Evolutionary conservation across 2,113 vertebrate genomes (phyloP), one percentile per base, ranked within the genome.

Genomic region (Corapipo altera): DNA sequence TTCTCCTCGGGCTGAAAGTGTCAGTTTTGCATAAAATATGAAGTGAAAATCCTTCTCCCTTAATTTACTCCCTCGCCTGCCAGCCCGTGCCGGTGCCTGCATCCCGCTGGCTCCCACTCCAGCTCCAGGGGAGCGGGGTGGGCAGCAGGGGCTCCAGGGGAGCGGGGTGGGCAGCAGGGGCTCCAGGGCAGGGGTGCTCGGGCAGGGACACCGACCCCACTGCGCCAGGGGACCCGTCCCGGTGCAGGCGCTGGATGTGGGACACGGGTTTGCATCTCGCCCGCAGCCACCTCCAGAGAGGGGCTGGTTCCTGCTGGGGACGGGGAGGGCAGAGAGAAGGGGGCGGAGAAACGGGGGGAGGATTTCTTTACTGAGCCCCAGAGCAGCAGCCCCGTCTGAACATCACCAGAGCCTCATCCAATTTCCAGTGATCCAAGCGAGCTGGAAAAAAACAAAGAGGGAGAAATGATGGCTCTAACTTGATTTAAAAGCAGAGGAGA

Each of bases 161-260:
- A 41, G 12, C 39, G 39, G 39, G 39, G 23, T 15, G 18, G 58
- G 41, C 43, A 14, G 74, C 39, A 9, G 74, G 44, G 11, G 22
- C 12, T 21, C 4, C 58, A 11, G 76, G 57, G 6, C 59, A 35
- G 85, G 13, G 78, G 20, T 77, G 73, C 30, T 81, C 0, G 1
- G 54, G 44, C 22, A 65, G 28, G 44, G 4, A 16, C 54, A 24
- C 1, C 1, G 44, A 12, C 16, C 41, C 16, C 3, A 0, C 9
- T 0, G 20, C 9, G 65, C 37, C 8, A 0, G 4, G 12, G 15
- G 4, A 46, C 30, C 22, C 8, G 33, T 61, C 18, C 55, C 35
- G 61, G 15, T 2, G 61, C 8, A 3, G 1, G 4, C 3, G 4
- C 6, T 2, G 8, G 22, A 1, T 17, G 70, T 1, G 44, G 57